phyloP scores from a whole-genome alignment of 1,140 invertebrate species.

The Andricus grossulariae region DNA sequence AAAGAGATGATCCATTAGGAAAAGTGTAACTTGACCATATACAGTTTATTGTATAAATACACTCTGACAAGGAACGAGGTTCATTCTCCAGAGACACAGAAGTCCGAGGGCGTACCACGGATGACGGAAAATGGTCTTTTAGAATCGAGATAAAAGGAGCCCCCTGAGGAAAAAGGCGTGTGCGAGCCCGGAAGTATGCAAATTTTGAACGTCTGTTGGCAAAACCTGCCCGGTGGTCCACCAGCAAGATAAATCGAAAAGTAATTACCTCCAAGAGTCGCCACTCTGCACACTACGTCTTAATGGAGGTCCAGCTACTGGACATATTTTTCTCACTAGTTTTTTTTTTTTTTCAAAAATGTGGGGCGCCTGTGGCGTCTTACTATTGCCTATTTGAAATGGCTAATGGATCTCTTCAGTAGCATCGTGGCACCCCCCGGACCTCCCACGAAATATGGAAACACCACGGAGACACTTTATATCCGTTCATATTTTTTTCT shows the following conservation, averaged over 20 bases:
- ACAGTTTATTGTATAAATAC: conserved; percentile 14
- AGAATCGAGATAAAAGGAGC: conserved; percentile 42
- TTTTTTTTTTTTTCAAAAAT: neutral
- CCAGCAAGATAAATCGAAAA: conserved; percentile 65
- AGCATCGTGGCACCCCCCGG: neutral
- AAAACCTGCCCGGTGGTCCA: conserved; percentile 66
- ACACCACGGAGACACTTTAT: conserved; percentile 28
- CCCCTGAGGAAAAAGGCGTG: conserved; percentile 45
- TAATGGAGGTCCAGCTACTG: conserved; percentile 43
- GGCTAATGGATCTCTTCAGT: conserved; percentile 34
- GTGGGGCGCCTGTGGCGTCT: conserved; percentile 15
- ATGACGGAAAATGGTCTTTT: conserved; percentile 35
- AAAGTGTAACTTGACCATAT: neutral
- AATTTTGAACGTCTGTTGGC: conserved; percentile 61
- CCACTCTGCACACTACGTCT: conserved; percentile 38
- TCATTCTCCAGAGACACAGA: conserved; percentile 35
- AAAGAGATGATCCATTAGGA: conserved; percentile 14
- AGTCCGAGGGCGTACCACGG: conserved; percentile 40
- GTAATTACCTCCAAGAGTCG: conserved; percentile 57
- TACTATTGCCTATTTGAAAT: conserved; percentile 39
- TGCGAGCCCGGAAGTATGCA: conserved; percentile 65
- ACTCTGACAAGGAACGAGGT: conserved; percentile 40
- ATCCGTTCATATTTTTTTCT: neutral
- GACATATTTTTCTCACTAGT: conserved; percentile 6
- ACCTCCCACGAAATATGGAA: conserved; percentile 31